A percentile compares a stretch with the other conserved stretches of the same genome.
Conservation (phyloP, 2,113 vertebrate genomes). For the Esox niger region DNA sequence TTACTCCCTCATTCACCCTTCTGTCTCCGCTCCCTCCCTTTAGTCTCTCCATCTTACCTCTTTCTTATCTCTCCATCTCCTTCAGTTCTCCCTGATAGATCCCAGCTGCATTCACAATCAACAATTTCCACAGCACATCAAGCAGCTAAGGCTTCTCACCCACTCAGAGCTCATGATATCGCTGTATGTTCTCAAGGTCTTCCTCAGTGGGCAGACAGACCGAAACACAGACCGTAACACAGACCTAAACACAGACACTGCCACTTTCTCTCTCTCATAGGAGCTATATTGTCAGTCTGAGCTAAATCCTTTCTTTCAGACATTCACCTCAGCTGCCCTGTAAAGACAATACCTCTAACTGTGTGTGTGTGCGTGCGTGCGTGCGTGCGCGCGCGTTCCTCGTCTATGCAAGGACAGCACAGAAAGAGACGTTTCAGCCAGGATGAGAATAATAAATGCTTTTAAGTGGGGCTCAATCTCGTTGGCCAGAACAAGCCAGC, state of each 20-base stretch:
- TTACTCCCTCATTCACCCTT: slow-evolving; percentile 12
- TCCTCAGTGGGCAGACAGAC: slow-evolving; percentile 27
- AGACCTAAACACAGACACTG: not conserved
- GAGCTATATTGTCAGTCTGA: slow-evolving; percentile 58
- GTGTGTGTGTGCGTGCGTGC: no score
- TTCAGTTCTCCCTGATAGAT: slow-evolving; percentile 26
- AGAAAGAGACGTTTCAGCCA: slow-evolving; percentile 54
- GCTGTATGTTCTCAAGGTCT: slow-evolving; percentile 42
- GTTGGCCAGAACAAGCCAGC: slow-evolving; percentile 50
- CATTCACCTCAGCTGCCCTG: slow-evolving; percentile 74
- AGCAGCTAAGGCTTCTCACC: slow-evolving; percentile 53
- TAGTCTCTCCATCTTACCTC: slow-evolving; percentile 12
- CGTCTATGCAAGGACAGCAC: slow-evolving; percentile 46
- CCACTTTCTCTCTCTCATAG: not conserved
- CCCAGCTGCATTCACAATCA: slow-evolving; percentile 38
- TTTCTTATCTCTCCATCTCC: slow-evolving; percentile 36
- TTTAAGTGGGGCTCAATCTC: slow-evolving; percentile 66
- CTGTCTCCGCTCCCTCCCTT: slow-evolving; percentile 9
- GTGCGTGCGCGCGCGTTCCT: slow-evolving; percentile 1
- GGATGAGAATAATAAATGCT: slow-evolving; percentile 69
- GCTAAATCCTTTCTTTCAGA: slow-evolving; percentile 62
- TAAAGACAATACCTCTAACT: slow-evolving; percentile 64
- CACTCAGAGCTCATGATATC: slow-evolving; percentile 55
- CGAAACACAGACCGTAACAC: not conserved
- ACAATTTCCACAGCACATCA: slow-evolving; percentile 61